These are phyloP conservation scores for Hepsetus odoe DNA, from an alignment of 2,113 vertebrate genomes.

Conservation along the genomic window DNA sequence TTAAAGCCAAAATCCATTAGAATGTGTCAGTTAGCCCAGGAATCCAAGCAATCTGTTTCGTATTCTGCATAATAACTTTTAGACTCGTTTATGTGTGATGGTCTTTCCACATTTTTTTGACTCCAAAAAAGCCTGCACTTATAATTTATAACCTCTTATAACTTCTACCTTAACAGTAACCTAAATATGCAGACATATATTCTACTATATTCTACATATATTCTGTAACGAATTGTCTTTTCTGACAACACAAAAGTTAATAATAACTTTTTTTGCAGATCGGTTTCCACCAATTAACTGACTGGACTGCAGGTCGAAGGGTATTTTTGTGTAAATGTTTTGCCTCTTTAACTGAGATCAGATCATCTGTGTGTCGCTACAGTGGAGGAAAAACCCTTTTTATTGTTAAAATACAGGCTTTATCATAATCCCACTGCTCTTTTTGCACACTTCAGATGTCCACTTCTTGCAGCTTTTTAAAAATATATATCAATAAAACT, in stretches of 20 bases:
- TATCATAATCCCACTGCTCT: not conserved
- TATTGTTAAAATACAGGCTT: not conserved
- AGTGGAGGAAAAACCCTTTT: not conserved
- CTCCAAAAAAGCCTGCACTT: too few relatives aligned
- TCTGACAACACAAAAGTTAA: too few relatives aligned
- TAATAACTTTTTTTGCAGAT: too few relatives aligned
- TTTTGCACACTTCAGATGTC: not conserved
- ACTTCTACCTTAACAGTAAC: too few relatives aligned
- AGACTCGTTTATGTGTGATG: not conserved
- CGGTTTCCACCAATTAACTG: too few relatives aligned
- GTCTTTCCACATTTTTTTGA: too few relatives aligned
- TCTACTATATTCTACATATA: too few relatives aligned
- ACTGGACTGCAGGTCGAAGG: not conserved
- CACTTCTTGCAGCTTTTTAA: not conserved
- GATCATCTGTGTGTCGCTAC: not conserved
- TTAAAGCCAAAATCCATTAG: slow-evolving; percentile 36
- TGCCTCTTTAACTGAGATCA: not conserved
- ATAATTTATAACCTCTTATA: too few relatives aligned
- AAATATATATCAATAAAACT: not conserved
- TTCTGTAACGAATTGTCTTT: too few relatives aligned
- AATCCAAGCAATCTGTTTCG: not conserved
- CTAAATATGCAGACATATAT: too few relatives aligned
- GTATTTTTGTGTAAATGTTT: not conserved
- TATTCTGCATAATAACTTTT: not conserved
- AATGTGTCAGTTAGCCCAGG: not conserved